phyloP scores from a whole-genome alignment of 53 echinoderm and acorn worm species.

The Holothuria leucospilota region DNA sequence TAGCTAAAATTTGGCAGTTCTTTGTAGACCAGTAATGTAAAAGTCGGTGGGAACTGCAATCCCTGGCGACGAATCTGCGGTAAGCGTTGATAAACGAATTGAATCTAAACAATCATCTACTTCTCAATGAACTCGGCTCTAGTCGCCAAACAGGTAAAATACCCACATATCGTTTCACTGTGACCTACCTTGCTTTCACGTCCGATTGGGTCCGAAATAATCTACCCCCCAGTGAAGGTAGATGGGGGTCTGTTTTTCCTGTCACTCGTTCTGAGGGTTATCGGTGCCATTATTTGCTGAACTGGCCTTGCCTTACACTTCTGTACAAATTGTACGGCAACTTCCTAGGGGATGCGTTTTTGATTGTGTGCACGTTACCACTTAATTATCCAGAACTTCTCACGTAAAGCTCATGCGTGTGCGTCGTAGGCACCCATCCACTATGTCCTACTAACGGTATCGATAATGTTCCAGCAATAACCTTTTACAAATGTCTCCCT shows the following conservation, averaged over 20 bases:
- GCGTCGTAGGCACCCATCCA: neutral
- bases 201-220: slow-evolving; percentile 21
- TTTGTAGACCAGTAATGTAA: too few species aligned
- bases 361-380: neutral
- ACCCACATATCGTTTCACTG: slow-evolving; percentile 8
- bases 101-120: slow-evolving; percentile 42
- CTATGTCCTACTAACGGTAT: slow-evolving; percentile 15
- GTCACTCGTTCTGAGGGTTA: slow-evolving; percentile 3
- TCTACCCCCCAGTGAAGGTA: slow-evolving; percentile 47
- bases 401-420: neutral
- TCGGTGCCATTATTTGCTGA: slow-evolving; percentile 24
- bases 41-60: too few species aligned
- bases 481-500: neutral
- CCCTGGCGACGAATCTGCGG: slow-evolving; percentile 53
- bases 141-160: slow-evolving; percentile 55
- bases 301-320: slow-evolving; percentile 13
- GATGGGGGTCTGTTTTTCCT: slow-evolving; percentile 8
- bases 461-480: too few species aligned
- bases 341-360: neutral
- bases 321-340: neutral
- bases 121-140: slow-evolving; percentile 41
- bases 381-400: slow-evolving; percentile 24
- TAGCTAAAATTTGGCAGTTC: too few species aligned
- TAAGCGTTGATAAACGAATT: slow-evolving; percentile 56
- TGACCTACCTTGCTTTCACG: neutral